Base-by-base conservation (phyloP, 2,888 invertebrate species). In the Polydrusus tereticollis region DNA sequence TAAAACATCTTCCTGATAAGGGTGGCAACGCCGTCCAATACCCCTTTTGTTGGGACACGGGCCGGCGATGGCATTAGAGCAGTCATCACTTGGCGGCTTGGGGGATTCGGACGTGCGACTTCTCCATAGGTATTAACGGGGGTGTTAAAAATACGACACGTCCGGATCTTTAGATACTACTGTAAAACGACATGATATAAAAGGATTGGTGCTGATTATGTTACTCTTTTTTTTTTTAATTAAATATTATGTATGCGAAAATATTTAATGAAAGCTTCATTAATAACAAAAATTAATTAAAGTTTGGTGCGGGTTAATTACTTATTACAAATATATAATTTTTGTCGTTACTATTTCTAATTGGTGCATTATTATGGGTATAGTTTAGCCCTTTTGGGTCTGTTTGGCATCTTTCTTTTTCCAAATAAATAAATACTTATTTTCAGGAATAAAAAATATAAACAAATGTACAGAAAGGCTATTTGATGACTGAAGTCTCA, bases 161-260 rank as follows among this genome's bases (percentile, higher is more conserved):
- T 0, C 26, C 23, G 52, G 18, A 29, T 33, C 16, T 18, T 29
- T 29, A 55, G 52, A 29, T 33, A 29, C 16, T 4, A 29, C 52
- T 10, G 21, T 23, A 29, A 29, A 55, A 55, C 14, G 8, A 14
- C 52, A 41, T 10, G 14, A 7, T n/a, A 26, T 43, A 29, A 55
- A 36, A 43, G 50, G 12, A 58, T 67, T 67, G 66, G 66, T 67
- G 66, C 58, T n/a, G 33, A 67, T 67, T n/a, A n/a, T n/a, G n/a
- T n/a, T n/a, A n/a, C n/a, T n/a, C n/a, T 7, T 18, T 26, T 26
- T 14, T 14, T 52, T 50, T 50, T 50, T n/a, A 21, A 7, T 50
- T 50, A 50, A 21, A 23, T 8, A 16, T 2, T 43, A 43, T 14
- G 26, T 26, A 26, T 26, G 26, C 26, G 7, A 26, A 26, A 4